These are phyloP conservation scores for Ciona savignyi DNA, from an alignment of 23 tunicate genomes.

Conservation along the genomic window DNA sequence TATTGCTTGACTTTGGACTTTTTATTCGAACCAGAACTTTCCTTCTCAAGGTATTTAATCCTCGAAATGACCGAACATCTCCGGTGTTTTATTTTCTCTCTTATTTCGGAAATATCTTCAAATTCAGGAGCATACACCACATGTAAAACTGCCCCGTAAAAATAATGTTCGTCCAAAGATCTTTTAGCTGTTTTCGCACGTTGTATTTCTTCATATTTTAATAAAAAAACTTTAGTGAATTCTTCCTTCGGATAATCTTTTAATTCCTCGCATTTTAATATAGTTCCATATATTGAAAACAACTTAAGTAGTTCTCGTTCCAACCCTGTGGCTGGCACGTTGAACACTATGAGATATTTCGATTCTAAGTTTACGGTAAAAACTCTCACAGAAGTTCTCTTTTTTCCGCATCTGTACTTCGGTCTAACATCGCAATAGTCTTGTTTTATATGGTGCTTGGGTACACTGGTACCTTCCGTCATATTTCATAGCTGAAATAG, in stretches of 20 bases:
- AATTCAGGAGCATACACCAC: constrained; percentile 82
- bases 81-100: constrained; percentile 57
- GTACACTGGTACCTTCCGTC: constrained; percentile 6
- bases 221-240: constrained; percentile 52
- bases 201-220: constrained; percentile 59
- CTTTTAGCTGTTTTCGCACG: constrained; percentile 69
- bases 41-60: constrained; percentile 28
- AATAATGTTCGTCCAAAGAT: constrained; percentile 56
- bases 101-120: constrained; percentile 48
- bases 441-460: constrained; percentile 45
- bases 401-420: constrained; percentile 54
- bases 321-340: constrained; percentile 55
- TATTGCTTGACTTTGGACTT: neutral
- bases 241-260: constrained; percentile 65
- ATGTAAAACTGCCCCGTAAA: constrained; percentile 74
- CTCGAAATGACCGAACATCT: constrained; percentile 31
- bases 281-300: constrained; percentile 41
- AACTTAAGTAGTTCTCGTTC: constrained; percentile 61
- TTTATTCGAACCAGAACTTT: neutral
- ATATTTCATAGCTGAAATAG: no score
- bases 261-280: constrained; percentile 28
- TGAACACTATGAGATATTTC: constrained; percentile 40
- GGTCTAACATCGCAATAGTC: constrained; percentile 80
- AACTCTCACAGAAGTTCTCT: constrained; percentile 72
- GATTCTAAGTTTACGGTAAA: constrained; percentile 74